These are phyloP conservation scores for Leptoclinus maculatus DNA, from an alignment of 2,797 vertebrate genomes.

Conservation along the genomic window DNA sequence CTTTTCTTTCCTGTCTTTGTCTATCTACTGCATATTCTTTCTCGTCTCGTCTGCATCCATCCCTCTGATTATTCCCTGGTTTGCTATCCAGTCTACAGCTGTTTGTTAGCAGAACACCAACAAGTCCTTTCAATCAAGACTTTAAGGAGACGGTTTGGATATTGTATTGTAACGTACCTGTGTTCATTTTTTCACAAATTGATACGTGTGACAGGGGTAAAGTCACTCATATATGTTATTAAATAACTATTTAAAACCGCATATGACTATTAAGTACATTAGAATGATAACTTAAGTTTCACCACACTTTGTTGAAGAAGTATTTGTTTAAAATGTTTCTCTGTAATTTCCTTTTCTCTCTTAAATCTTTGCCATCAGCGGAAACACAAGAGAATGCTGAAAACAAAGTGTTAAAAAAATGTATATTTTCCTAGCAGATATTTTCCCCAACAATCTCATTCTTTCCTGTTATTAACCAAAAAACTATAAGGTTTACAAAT, in stretches of 20 bases:
- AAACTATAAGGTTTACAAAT: too few species aligned
- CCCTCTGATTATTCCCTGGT: constrained; percentile 25
- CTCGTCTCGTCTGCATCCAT: constrained; percentile 24
- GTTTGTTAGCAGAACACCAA: constrained; percentile 15
- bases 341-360: not conserved
- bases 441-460: not conserved
- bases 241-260: not conserved
- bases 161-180: not conserved
- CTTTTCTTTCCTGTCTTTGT: constrained; percentile 42
- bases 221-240: not conserved
- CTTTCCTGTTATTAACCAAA: not conserved
- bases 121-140: constrained; percentile 13
- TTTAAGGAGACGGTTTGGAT: not conserved
- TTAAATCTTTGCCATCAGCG: not conserved
- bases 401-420: not conserved
- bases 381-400: not conserved
- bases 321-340: not conserved
- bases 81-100: constrained; percentile 11
- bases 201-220: not conserved
- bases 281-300: not conserved
- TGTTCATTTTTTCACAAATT: not conserved
- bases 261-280: not conserved
- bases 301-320: not conserved
- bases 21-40: constrained; percentile 16
- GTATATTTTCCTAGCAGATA: not conserved